These are phyloP conservation scores for Fabriciana adippe DNA, from an alignment of 2,888 invertebrate species.

Conservation along the genomic window DNA sequence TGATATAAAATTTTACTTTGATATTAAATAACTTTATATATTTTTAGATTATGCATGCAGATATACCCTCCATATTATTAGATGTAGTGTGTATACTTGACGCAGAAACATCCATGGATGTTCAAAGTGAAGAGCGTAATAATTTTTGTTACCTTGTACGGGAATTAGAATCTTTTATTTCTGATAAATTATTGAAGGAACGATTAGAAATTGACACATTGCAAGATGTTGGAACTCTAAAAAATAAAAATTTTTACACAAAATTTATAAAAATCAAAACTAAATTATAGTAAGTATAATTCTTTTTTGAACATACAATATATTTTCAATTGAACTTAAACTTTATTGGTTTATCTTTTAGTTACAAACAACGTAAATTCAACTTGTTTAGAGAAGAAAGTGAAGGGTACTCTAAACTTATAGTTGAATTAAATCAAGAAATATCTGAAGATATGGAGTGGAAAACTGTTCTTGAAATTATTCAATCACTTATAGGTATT, in stretches of 20 bases:
- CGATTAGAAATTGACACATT: conserved; percentile 96
- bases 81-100: conserved; percentile 93
- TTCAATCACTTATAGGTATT: conserved; percentile 96
- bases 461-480: conserved; percentile 90
- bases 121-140: conserved; percentile 86
- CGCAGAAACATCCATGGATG: conserved; percentile 89
- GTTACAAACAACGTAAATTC: conserved; percentile 99
- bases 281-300: conserved; percentile 94
- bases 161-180: conserved; percentile 90
- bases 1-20: no score
- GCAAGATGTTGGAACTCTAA: conserved; percentile 94
- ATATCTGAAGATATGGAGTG: conserved; percentile 84
- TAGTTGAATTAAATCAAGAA: conserved; percentile 96
- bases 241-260: conserved; percentile 94
- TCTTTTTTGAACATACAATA: not conserved
- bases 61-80: conserved; percentile 90
- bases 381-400: conserved; percentile 99
- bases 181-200: conserved; percentile 94
- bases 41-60: conserved; percentile 87
- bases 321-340: no score
- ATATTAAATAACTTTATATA: conserved; percentile 21
- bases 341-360: conserved; percentile 69
- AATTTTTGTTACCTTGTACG: conserved; percentile 90
- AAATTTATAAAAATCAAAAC: conserved; percentile 99
- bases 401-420: conserved; percentile 98